Conservation (phyloP, 2,797 vertebrate species). For the Darevskia nairensis region DNA sequence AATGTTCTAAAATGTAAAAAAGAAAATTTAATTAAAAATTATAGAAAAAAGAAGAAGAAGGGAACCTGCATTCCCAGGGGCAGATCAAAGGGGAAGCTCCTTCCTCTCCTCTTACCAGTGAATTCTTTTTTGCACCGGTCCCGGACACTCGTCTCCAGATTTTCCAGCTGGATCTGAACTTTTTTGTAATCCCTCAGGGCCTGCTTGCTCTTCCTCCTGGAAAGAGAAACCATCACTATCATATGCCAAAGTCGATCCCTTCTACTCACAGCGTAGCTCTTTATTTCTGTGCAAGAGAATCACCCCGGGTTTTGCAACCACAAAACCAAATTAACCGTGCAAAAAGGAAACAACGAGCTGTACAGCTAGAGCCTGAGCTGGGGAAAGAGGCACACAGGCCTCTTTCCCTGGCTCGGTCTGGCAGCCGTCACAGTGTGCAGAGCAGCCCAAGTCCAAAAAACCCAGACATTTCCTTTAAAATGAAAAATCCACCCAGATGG, state of each 20-base stretch:
- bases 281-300: background rate
- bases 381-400: accelerated
- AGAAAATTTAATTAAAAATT: too few relatives aligned
- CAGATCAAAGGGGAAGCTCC: background rate
- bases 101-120: conserved; percentile 82
- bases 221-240: conserved; percentile 36
- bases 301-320: background rate
- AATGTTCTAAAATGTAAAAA: too few relatives aligned
- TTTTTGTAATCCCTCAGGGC: conserved; percentile 97
- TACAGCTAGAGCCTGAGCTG: too few relatives aligned
- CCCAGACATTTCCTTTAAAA: too few relatives aligned
- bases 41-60: background rate
- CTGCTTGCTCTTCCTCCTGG: conserved; percentile 97
- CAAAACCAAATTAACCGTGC: background rate
- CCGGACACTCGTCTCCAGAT: conserved; percentile 96
- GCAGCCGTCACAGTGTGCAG: too few relatives aligned
- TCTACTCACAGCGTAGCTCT: background rate
- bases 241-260: conserved; percentile 18
- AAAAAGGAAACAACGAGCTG: background rate
- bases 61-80: background rate
- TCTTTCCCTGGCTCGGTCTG: too few relatives aligned
- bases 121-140: conserved; percentile 99
- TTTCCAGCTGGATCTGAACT: conserved; percentile 98
- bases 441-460: too few relatives aligned
- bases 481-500: too few relatives aligned